A percentile compares a stretch with the other conserved stretches of the same genome.
Conservation (phyloP, 37 sponge, comb jelly and placozoan species). For the Aphrocallistes beatrix region DNA sequence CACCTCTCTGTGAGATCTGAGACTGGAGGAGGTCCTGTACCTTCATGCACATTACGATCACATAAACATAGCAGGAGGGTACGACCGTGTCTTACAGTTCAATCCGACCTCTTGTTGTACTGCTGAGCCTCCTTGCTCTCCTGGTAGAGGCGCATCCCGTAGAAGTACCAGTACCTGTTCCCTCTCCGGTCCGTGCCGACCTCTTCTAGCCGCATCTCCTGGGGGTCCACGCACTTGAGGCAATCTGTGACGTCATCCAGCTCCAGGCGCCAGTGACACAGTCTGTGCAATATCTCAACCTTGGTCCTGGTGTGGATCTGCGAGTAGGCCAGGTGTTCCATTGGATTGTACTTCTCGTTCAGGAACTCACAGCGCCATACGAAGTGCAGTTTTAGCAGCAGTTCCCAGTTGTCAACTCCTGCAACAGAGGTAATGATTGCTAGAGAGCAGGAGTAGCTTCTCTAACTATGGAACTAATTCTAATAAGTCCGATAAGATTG, state of each 20-base stretch:
- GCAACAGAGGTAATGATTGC: no score
- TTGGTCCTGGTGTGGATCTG: slow-evolving; percentile 36
- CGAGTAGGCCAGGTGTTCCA: slow-evolving; percentile 27
- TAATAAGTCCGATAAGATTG: no score
- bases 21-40: neutral
- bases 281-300: slow-evolving; percentile 45
- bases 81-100: no score
- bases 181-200: slow-evolving; percentile 54
- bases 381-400: slow-evolving; percentile 55
- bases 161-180: slow-evolving; percentile 67
- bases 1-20: neutral
- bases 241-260: slow-evolving; percentile 62
- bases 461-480: no score
- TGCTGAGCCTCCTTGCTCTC: slow-evolving; percentile 31
- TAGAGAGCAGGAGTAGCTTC: no score
- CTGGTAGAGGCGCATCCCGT: slow-evolving; percentile 53
- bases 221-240: slow-evolving; percentile 39
- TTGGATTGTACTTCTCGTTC: slow-evolving; percentile 49
- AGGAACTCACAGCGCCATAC: slow-evolving; percentile 61
- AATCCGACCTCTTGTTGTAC: slow-evolving; percentile 22
- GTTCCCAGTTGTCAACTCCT: slow-evolving; percentile 60
- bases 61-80: neutral
- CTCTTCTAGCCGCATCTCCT: slow-evolving; percentile 32
- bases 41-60: neutral
- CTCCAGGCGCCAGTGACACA: slow-evolving; percentile 75